Evolutionary conservation across 2,113 vertebrate genomes (phyloP).

Genomic region (Coturnix japonica): DNA sequence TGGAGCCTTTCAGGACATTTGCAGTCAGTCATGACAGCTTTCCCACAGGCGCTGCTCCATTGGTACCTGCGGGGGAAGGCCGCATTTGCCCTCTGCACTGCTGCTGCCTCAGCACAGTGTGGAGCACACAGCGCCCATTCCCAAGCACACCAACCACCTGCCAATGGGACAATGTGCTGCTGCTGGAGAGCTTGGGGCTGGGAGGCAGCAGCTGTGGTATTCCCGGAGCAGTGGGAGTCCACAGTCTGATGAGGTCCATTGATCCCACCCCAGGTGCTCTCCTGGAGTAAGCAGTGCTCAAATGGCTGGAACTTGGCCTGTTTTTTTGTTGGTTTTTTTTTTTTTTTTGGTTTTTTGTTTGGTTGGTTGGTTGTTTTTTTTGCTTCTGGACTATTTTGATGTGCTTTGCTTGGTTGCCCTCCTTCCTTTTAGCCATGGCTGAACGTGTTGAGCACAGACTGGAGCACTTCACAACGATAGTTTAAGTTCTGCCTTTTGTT

Average conservation of each 20-base stretch:
- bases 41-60: rapidly evolving
- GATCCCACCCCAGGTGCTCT: not conserved
- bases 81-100: not conserved
- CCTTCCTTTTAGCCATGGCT: not conserved
- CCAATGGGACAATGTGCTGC: not conserved
- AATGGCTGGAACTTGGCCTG: not conserved
- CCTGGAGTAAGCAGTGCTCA: not conserved
- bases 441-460: not conserved
- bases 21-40: rapidly evolving
- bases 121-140: not conserved
- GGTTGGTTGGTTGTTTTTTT: too few relatives aligned
- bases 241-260: too few relatives aligned
- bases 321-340: not conserved
- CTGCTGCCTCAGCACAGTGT: not conserved
- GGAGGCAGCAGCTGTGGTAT: rapidly evolving
- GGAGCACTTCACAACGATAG: rapidly evolving
- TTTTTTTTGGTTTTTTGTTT: too few relatives aligned
- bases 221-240: not conserved
- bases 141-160: not conserved
- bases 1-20: not conserved
- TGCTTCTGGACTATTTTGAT: not conserved
- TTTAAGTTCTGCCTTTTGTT: not conserved
- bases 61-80: not conserved
- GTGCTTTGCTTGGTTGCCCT: not conserved
- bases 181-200: rapidly evolving